Evolutionary conservation across 2,888 invertebrate genomes (phyloP), one percentile per base, ranked within the genome.

Genomic region (Apamea monoglypha): DNA sequence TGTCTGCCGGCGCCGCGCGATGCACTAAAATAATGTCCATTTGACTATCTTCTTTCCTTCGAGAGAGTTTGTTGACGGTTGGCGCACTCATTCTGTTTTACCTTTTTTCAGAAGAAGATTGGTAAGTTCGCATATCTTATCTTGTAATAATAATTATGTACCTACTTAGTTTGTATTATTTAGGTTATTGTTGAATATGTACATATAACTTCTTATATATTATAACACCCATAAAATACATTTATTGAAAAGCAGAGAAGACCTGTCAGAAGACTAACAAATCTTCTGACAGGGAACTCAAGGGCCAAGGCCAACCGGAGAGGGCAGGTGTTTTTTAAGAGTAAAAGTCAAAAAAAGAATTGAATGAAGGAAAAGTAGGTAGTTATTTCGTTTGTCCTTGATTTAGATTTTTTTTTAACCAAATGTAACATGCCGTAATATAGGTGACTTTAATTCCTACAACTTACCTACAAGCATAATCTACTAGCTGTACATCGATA

Each of bases 41-140:
- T 93, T 90, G 87, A 82, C 91, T 86, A 90, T 88, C 90, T 88
- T 91, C 91, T 90, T 89, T 91, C 87, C 87, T 88, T 87, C 88
- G 90, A 91, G 91, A 91, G 91, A 92, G 91, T 92, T 91, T 91
- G 87, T 81, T 86, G 80, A 87, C 88, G 85, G 80, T 83, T 86
- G 81, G 67, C 76, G 87, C 61, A 69, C 75, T 82, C 40, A 75
- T 84, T 82, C 82, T 84, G 76, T 80, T 80, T 85, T 80, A 36
- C 77, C 64, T 70, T 56, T 59, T 68, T 80, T 61, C 71, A 59
- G 67, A 81, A 75, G 71, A 80, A 74, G 70, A 80, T 72, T 84
- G 90, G 90, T 88, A 75, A 88, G 88, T 86, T 76, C 10, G 21
- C 47, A 32, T 50, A 59, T 14, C 59, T 59, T 59, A 68, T 21